Conservation (phyloP, 2,113 vertebrate species). For the Charadrius vociferus region DNA sequence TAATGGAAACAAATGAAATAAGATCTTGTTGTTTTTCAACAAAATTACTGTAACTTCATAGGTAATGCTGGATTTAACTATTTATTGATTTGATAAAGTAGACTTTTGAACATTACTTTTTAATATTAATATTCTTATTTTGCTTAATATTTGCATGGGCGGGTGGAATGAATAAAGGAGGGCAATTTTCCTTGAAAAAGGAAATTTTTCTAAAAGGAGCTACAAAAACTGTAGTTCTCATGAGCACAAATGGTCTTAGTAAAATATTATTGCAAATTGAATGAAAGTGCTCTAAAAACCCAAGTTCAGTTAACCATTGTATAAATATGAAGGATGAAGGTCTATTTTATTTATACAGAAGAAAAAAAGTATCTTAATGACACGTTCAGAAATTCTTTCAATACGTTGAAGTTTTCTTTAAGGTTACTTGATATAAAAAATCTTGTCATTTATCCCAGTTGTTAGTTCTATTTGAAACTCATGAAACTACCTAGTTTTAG, state of each 20-base stretch:
- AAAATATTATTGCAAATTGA: background rate
- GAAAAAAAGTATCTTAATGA: background rate
- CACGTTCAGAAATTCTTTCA: background rate
- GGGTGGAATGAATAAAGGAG: background rate
- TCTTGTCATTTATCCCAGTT: background rate
- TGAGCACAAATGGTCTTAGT: background rate
- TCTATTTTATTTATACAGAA: background rate
- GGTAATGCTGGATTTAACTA: background rate
- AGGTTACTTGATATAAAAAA: background rate
- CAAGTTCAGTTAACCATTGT: background rate
- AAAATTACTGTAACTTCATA: background rate
- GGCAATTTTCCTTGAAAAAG: background rate
- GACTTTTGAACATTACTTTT: background rate
- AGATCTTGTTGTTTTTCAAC: background rate
- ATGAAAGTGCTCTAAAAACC: background rate
- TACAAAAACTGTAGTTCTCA: background rate
- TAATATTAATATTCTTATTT: background rate
- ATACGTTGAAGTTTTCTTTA: background rate
- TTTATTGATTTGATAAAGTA: background rate
- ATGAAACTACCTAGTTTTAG: background rate
- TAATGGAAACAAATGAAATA: background rate
- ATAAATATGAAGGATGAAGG: background rate
- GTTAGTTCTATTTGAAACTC: background rate
- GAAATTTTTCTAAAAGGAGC: background rate
- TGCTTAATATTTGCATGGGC: background rate